Evolutionary conservation across 1,140 invertebrate species (phyloP).

Genomic region (Sogatella furcifera): DNA sequence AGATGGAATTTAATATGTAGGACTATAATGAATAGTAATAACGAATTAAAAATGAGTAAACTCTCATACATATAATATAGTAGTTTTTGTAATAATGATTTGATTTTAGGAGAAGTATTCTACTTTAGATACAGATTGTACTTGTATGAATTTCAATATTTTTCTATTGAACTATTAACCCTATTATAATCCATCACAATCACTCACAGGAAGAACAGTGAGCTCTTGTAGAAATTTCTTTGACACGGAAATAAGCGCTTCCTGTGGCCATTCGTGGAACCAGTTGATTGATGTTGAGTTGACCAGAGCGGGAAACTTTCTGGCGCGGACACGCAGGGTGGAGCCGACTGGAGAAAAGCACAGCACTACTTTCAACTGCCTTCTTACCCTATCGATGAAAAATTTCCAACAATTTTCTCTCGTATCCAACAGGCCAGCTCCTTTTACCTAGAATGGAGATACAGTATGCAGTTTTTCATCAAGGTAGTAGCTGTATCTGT

Average conservation of each 20-base stretch:
- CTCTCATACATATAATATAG: too few relatives aligned
- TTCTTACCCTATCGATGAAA: constrained; percentile 88
- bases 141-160: too few relatives aligned
- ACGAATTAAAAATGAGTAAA: too few relatives aligned
- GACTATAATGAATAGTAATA: too few relatives aligned
- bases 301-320: constrained; percentile 92
- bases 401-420: constrained; percentile 96
- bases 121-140: too few relatives aligned
- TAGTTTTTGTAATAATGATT: too few relatives aligned
- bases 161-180: too few relatives aligned
- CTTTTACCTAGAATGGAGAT: constrained; percentile 51
- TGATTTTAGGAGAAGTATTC: too few relatives aligned
- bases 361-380: constrained; percentile 81
- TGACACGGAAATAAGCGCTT: constrained; percentile 86
- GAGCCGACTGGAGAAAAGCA: constrained; percentile 92
- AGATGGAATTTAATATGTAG: too few relatives aligned
- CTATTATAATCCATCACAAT: too few relatives aligned
- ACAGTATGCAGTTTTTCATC: background rate
- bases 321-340: constrained; percentile 75
- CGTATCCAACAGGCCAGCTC: constrained; percentile 74
- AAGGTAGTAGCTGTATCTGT: too few relatives aligned
- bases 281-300: constrained; percentile 93
- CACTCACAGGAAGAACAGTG: constrained; percentile 59
- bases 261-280: constrained; percentile 98
- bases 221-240: constrained; percentile 77